A percentile compares a stretch with the other conserved stretches of the same genome.
phyloP scores from a whole-genome alignment of 1,140 invertebrate species.

The Caerostris extrusa region DNA sequence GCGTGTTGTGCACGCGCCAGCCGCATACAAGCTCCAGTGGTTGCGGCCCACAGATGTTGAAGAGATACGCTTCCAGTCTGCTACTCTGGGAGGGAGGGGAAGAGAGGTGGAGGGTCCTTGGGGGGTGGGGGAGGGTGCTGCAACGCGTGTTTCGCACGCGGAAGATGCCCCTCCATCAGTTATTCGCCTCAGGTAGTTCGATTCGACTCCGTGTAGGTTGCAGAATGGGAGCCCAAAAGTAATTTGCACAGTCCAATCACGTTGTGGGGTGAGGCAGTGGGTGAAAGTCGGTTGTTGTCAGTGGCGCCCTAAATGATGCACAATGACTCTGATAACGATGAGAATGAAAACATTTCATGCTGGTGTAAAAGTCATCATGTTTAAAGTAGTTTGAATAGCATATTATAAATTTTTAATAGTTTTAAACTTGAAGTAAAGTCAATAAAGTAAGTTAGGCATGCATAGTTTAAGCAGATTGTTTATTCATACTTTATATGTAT shows the following conservation, averaged over 20 bases:
- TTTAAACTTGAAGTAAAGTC: too few species aligned
- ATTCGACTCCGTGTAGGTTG: not conserved
- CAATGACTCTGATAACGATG: too few species aligned
- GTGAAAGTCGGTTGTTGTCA: not conserved
- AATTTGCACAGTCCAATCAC: constrained; percentile 14
- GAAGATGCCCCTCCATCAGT: constrained; percentile 6
- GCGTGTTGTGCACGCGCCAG: constrained; percentile 65
- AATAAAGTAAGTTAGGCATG: too few species aligned
- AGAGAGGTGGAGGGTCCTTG: not conserved
- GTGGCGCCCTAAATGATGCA: not conserved
- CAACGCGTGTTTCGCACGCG: constrained; percentile 73
- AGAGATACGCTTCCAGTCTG: constrained; percentile 68
- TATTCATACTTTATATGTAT: too few species aligned
- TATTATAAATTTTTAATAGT: too few species aligned
- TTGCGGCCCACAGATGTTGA: constrained; percentile 67
- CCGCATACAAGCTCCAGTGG: constrained; percentile 52
- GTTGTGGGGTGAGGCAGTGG: not conserved
- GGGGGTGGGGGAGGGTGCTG: not conserved
- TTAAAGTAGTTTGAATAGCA: too few species aligned
- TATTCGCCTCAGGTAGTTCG: constrained; percentile 18
- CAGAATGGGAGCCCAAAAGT: not conserved
- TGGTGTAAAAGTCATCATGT: too few species aligned
- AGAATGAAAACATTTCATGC: too few species aligned
- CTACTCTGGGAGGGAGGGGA: not conserved
- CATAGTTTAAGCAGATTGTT: too few species aligned